phyloP scores from a whole-genome alignment of 2,888 invertebrate species.

The Machimus atricapillus region DNA sequence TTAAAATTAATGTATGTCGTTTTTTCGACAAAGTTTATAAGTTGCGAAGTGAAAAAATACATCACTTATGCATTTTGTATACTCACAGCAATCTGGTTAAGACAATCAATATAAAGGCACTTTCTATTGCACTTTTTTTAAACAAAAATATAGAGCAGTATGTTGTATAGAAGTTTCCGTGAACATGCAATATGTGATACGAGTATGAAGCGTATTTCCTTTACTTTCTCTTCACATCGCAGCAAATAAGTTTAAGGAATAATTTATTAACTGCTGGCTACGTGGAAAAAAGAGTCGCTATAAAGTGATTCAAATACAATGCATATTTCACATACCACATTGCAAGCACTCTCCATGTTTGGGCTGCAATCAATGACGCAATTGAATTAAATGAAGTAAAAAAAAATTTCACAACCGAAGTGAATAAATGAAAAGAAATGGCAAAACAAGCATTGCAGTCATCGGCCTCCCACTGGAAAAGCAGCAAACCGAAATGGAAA shows the following conservation, averaged over 20 bases:
- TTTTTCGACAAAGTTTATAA: too few species aligned
- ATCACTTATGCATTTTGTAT: too few species aligned
- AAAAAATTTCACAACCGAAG: neutral
- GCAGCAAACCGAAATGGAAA: neutral
- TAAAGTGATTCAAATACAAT: neutral
- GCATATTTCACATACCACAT: neutral
- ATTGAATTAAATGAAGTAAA: neutral
- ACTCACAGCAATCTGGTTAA: too few species aligned
- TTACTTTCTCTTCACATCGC: neutral
- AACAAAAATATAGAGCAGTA: too few species aligned
- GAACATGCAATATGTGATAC: neutral
- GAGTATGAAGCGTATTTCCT: neutral
- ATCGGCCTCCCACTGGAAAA: neutral
- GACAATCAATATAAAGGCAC: too few species aligned
- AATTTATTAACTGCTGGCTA: neutral
- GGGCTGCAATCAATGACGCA: neutral
- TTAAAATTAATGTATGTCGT: too few species aligned
- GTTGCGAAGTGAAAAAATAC: too few species aligned
- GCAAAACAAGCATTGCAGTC: neutral
- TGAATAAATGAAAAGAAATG: neutral
- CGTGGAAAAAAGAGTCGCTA: neutral
- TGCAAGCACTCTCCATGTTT: neutral
- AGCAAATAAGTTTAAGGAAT: neutral
- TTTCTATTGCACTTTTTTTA: too few species aligned
- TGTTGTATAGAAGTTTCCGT: too few species aligned